Conservation (phyloP, 2,113 vertebrate species). For the Pterocles burchelli region DNA sequence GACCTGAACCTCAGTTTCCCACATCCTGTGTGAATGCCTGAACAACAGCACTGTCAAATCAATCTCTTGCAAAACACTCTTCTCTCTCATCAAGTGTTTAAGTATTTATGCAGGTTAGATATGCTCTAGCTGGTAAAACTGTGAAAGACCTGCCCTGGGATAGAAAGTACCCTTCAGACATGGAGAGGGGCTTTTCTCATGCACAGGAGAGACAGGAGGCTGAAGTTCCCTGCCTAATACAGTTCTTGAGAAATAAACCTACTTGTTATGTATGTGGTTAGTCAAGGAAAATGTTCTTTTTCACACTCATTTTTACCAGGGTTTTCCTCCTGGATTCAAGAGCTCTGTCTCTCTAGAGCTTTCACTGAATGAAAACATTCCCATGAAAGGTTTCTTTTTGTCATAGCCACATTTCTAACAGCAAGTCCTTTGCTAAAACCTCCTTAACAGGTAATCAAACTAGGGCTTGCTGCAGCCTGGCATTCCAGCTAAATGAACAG, state of each 20-base stretch:
- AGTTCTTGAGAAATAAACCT: neutral
- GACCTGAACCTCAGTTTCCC: conserved; percentile 51
- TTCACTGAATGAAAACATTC: neutral
- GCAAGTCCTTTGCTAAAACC: neutral
- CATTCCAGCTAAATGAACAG: neutral
- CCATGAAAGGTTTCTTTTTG: neutral
- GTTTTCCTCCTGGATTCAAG: neutral
- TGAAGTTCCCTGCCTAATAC: neutral
- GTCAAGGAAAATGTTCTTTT: neutral
- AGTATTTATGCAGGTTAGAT: conserved; percentile 51
- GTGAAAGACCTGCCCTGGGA: neutral
- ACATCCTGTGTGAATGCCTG: conserved; percentile 18
- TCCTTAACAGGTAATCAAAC: neutral
- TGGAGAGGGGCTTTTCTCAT: neutral
- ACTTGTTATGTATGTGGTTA: neutral
- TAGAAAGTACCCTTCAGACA: neutral
- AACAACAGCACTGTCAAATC: conserved; percentile 18
- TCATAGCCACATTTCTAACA: neutral
- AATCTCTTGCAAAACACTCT: conserved; percentile 8
- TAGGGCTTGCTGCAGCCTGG: neutral
- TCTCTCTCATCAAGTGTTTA: conserved; percentile 35
- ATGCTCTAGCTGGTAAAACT: neutral
- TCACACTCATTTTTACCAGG: neutral
- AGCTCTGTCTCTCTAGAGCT: neutral
- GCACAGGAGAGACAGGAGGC: neutral